These are phyloP conservation scores for Drosophila kanapiae DNA, from an alignment of 1,140 invertebrate species.

Conservation along the genomic window DNA sequence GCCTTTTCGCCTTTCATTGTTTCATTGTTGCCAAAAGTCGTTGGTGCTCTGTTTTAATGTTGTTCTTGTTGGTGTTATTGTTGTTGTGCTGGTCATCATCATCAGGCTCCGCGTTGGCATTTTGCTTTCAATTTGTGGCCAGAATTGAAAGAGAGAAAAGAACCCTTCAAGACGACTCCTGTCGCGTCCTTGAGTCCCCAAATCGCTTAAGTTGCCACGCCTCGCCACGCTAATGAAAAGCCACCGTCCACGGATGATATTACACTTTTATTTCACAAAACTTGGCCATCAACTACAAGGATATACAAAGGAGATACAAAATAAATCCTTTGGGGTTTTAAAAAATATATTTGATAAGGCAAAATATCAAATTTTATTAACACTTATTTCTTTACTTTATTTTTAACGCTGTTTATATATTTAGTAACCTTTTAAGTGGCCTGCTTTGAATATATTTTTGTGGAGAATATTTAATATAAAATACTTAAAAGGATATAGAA, in stretches of 20 bases:
- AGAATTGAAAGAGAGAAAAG: slow-evolving; percentile 51
- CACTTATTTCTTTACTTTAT: too few species aligned
- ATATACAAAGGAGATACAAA: background rate
- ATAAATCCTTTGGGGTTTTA: background rate
- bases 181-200: background rate
- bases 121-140: slow-evolving; percentile 73
- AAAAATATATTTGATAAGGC: background rate
- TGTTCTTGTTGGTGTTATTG: slow-evolving; percentile 19
- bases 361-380: background rate
- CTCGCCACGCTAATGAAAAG: slow-evolving; percentile 59
- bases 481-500: too few species aligned
- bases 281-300: too few species aligned
- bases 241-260: slow-evolving; percentile 21
- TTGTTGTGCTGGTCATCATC: slow-evolving; percentile 48
- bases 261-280: slow-evolving; percentile 9
- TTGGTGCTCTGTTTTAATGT: slow-evolving; percentile 11
- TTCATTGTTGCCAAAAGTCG: slow-evolving; percentile 73
- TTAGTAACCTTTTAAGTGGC: too few species aligned
- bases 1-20: slow-evolving; percentile 41
- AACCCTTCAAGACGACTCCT: slow-evolving; percentile 39
- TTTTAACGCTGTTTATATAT: too few species aligned
- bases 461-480: too few species aligned
- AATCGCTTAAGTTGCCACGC: slow-evolving; percentile 48
- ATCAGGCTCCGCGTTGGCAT: slow-evolving; percentile 50
- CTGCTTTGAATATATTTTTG: too few species aligned